Base-by-base conservation (phyloP, 2,113 vertebrate genomes). In the Tricholaema leucomelas region DNA sequence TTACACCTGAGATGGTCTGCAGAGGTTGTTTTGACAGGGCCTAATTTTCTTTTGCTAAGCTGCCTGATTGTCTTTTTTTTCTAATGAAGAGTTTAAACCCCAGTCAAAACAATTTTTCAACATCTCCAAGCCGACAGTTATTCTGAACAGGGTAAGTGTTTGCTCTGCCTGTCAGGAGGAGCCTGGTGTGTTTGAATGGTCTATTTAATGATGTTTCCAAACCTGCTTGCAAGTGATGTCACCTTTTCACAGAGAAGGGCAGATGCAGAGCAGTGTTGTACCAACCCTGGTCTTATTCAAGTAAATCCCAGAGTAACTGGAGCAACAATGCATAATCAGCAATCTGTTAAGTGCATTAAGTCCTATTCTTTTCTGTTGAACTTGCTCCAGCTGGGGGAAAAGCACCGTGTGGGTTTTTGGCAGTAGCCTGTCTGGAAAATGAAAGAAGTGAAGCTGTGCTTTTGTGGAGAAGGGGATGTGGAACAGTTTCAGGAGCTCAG, bases 361-460 rank as follows among this genome's bases (percentile, higher is more conserved):
- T 84, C 46, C 25, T 84, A 20, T 58, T 65, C 58, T 72, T 94
- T 94, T 86, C 63, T 90, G 24, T 77, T 93, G 92, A 95, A 73
- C 55, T 69, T 91, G 1, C 28, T 88, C 86, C 93, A 94, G 30
- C 44, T 55, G 40, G 33, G 38, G 35, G 33, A 85, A 95, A 48
- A 95, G n/a, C 24, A 50, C 73, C 0, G 1, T 88, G 63, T 90
- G 38, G 28, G 58, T 85, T 91, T 94, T 94, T 95, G 86, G 88
- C 93, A 90, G 50, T 59, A 66, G 66, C 59, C 88, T 69, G 44
- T 84, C 90, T 95, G 92, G 90, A 78, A 94, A 95, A 88, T 86
- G 30, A 83, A 95, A 58, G 76, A 72, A 90, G 38, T 86, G 80
- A 76, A 95, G 84, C n/a, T 44, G 21, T 90, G 17, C 44, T 91